phyloP scores from a whole-genome alignment of 2,113 vertebrate genomes.

The Tautogolabrus adspersus region DNA sequence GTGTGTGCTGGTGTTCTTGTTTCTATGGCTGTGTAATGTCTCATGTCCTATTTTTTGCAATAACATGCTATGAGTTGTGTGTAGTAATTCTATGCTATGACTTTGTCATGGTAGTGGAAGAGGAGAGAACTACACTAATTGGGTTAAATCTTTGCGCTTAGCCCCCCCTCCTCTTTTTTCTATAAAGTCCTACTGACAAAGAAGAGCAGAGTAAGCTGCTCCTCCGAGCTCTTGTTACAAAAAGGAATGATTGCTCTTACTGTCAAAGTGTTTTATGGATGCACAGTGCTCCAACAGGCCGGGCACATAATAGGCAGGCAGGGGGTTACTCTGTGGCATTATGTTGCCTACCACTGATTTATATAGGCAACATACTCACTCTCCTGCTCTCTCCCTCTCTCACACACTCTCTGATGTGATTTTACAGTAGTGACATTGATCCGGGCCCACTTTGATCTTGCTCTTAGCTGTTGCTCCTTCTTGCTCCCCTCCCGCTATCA shows the following conservation, averaged over 20 bases:
- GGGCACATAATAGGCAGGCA: slow-evolving; percentile 54
- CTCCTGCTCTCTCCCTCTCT: slow-evolving; percentile 18
- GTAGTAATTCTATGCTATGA: background rate
- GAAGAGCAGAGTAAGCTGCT: slow-evolving; percentile 36
- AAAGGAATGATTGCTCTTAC: slow-evolving; percentile 51
- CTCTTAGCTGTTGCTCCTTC: slow-evolving; percentile 72
- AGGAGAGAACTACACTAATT: background rate
- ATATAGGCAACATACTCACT: slow-evolving; percentile 55
- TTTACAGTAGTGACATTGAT: slow-evolving; percentile 80
- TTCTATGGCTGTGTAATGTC: background rate
- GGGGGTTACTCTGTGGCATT: slow-evolving; percentile 64
- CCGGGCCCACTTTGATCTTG: slow-evolving; percentile 77
- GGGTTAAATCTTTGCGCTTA: background rate
- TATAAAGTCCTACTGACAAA: slow-evolving; percentile 26
- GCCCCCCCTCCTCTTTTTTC: background rate
- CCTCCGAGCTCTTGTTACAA: slow-evolving; percentile 48
- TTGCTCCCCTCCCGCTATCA: slow-evolving; percentile 43
- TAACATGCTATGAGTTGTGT: background rate
- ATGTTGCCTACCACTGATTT: slow-evolving; percentile 65
- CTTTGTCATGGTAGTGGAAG: background rate
- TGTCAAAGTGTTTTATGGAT: slow-evolving; percentile 74
- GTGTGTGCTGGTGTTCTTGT: background rate
- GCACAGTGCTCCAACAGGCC: slow-evolving; percentile 45
- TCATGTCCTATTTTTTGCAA: background rate
- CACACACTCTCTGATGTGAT: slow-evolving; percentile 66